phyloP scores from a whole-genome alignment of 2,113 vertebrate species.

The Ptilonorhynchus violaceus region DNA sequence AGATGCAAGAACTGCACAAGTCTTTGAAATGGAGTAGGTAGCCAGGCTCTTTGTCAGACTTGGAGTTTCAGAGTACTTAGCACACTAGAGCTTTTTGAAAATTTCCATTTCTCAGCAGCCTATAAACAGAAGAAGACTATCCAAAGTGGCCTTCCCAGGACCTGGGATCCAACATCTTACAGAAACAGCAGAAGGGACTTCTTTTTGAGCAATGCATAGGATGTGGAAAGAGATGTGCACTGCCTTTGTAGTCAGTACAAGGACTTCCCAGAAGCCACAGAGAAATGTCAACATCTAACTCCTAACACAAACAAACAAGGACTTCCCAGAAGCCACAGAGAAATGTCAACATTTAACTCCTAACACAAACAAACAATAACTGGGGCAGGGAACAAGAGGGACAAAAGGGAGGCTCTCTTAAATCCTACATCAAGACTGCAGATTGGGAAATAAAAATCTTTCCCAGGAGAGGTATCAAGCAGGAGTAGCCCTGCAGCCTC shows the following conservation, averaged over 20 bases:
- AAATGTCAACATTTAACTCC: neutral
- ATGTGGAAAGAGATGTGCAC: neutral
- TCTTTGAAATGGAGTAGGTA: neutral
- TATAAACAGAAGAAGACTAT: neutral
- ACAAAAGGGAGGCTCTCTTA: neutral
- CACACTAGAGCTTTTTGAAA: neutral
- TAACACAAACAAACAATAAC: neutral
- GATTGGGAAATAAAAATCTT: neutral
- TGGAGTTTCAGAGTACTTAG: neutral
- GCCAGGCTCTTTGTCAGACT: neutral
- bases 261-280: neutral
- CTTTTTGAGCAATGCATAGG: neutral
- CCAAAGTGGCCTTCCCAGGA: neutral
- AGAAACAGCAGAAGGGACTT: neutral
- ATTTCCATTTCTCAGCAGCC: neutral
- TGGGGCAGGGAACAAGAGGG: neutral
- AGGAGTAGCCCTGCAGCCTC: neutral
- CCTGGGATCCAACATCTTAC: neutral
- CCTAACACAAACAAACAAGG: neutral
- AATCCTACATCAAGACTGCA: neutral
- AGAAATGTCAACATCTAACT: neutral
- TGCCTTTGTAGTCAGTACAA: neutral
- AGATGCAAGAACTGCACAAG: neutral
- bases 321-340: neutral
- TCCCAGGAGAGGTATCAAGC: neutral